These are phyloP conservation scores for Cyphomyrmex costatus DNA, from an alignment of 1,140 invertebrate genomes.

Conservation along the genomic window DNA sequence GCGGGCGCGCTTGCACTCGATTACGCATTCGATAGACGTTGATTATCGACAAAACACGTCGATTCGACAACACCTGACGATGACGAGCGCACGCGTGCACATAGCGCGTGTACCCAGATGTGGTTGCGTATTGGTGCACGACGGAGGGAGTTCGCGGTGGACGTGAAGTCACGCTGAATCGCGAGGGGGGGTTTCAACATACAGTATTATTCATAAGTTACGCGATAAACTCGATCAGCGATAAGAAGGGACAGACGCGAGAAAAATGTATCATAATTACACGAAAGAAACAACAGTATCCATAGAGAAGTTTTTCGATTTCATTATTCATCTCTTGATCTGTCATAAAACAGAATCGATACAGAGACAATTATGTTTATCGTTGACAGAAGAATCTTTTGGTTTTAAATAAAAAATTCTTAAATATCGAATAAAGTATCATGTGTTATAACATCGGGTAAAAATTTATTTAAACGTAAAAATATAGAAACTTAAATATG, in stretches of 20 bases:
- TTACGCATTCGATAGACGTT: constrained; percentile 78
- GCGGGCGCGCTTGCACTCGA: constrained; percentile 74
- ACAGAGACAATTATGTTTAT: too few species aligned
- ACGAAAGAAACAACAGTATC: too few species aligned
- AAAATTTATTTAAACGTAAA: too few species aligned
- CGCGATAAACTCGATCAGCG: neutral
- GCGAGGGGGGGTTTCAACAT: neutral
- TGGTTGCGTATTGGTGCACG: constrained; percentile 45
- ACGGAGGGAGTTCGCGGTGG: constrained; percentile 53
- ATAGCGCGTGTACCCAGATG: constrained; percentile 33
- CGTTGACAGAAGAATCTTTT: too few species aligned
- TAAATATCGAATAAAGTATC: too few species aligned
- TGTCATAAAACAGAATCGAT: too few species aligned
- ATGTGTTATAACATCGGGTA: too few species aligned
- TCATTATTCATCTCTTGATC: too few species aligned
- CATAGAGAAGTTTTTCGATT: too few species aligned
- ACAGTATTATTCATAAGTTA: constrained; percentile 38
- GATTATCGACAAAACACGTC: constrained; percentile 79
- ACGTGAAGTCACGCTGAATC: constrained; percentile 36
- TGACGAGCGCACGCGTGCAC: constrained; percentile 71
- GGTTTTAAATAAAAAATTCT: too few species aligned
- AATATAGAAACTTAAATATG: too few species aligned
- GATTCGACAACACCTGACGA: constrained; percentile 77
- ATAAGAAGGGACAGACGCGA: neutral
- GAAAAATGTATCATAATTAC: too few species aligned